A percentile compares a stretch with the other conserved stretches of the same genome.
phyloP scores from a whole-genome alignment of 35 echinoderm and acorn worm genomes.

The Holothuria glaberrima region DNA sequence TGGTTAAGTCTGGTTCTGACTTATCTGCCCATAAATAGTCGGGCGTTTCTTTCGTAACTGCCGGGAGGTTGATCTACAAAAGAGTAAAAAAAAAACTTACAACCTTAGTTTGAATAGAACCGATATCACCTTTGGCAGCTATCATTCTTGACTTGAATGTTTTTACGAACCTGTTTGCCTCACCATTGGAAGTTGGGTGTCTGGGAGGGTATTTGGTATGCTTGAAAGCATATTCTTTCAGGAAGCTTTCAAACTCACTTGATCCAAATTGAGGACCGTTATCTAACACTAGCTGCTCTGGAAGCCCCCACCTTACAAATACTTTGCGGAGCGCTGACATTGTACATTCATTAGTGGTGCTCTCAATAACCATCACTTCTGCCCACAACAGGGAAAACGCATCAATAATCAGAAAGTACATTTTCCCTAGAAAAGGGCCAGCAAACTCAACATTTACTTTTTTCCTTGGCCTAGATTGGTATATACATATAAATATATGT shows the following conservation, averaged over 20 bases:
- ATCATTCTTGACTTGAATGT: conserved; percentile 66
- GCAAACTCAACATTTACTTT: conserved; percentile 73
- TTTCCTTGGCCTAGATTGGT: conserved; percentile 14
- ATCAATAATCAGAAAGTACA: conserved; percentile 51
- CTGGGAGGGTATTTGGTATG: conserved; percentile 48
- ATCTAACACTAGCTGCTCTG: conserved; percentile 45
- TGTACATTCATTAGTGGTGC: conserved; percentile 54
- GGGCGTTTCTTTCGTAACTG: conserved; percentile 19
- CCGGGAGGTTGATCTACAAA: conserved; percentile 8
- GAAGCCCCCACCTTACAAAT: conserved; percentile 62
- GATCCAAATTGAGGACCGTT: no score
- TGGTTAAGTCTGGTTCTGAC: not conserved
- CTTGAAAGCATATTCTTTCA: conserved; percentile 59
- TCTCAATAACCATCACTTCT: conserved; percentile 65
- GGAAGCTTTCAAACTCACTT: no score
- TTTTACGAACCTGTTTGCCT: conserved; percentile 58
- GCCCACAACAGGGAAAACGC: conserved; percentile 65
- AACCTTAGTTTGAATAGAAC: conserved; percentile 4
- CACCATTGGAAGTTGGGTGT: conserved; percentile 53
- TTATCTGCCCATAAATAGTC: conserved; percentile 1
- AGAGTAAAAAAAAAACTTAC: conserved; percentile 18
- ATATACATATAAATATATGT: no score
- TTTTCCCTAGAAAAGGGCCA: not conserved
- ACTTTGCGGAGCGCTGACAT: conserved; percentile 33
- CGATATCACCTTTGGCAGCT: not conserved